Conservation (phyloP, 1,140 invertebrate genomes). For the Dryas iulia region DNA sequence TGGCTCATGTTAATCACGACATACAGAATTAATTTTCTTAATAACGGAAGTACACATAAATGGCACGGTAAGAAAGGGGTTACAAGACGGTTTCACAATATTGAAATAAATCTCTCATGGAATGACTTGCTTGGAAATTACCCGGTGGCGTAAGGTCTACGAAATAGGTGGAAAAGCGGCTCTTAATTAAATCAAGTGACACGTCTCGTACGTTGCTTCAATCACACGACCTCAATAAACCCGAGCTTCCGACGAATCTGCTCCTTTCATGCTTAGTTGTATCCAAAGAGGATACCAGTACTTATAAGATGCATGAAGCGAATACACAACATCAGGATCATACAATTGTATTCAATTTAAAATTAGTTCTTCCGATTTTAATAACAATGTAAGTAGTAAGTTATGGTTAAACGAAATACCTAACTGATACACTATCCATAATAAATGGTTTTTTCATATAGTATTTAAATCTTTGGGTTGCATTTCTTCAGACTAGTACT, state of each 20-base stretch:
- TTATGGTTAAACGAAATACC: too few relatives aligned
- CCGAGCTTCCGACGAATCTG: slow-evolving; percentile 52
- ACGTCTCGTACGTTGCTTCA: slow-evolving; percentile 74
- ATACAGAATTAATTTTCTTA: slow-evolving; percentile 1
- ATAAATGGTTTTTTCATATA: too few relatives aligned
- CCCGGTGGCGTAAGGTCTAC: slow-evolving; percentile 62
- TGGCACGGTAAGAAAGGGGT: slow-evolving; percentile 29
- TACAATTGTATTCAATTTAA: neutral
- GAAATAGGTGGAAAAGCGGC: slow-evolving; percentile 73
- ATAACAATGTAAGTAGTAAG: too few relatives aligned
- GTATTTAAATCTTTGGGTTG: too few relatives aligned
- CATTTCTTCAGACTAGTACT: too few relatives aligned
- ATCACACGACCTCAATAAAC: slow-evolving; percentile 78
- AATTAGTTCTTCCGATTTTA: neutral
- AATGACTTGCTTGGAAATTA: slow-evolving; percentile 73
- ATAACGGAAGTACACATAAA: slow-evolving; percentile 14
- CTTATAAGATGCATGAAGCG: neutral
- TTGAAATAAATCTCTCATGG: slow-evolving; percentile 70
- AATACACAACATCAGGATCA: neutral
- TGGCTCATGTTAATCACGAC: neutral
- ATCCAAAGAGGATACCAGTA: neutral
- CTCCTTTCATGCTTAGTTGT: slow-evolving; percentile 35
- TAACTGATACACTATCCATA: too few relatives aligned
- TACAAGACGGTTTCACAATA: slow-evolving; percentile 48
- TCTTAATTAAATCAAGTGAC: slow-evolving; percentile 80